Conservation (phyloP, 2,797 vertebrate genomes). For the Vireo griseus region DNA sequence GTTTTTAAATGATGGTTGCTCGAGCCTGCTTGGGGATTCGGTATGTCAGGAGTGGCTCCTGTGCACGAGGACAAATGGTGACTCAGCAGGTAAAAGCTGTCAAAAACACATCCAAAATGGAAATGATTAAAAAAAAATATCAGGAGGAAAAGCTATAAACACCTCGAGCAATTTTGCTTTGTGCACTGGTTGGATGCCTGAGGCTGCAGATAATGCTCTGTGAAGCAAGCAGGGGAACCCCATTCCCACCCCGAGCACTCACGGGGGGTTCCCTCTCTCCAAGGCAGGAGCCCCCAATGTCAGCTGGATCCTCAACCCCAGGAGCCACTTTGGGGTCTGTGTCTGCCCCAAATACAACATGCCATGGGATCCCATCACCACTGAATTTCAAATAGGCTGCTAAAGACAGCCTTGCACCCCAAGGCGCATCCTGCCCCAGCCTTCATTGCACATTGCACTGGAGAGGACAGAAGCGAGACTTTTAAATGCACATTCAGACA, state of each 20-base stretch:
- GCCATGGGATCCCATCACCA: not conserved
- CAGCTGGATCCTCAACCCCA: rapidly evolving
- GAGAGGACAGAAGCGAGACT: not conserved
- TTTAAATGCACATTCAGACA: not conserved
- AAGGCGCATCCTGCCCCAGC: not conserved
- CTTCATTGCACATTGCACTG: rapidly evolving
- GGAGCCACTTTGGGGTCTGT: rapidly evolving
- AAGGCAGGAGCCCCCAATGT: rapidly evolving
- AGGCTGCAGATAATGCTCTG: not conserved
- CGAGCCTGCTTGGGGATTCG: not conserved
- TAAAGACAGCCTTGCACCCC: not conserved
- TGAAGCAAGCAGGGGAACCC: rapidly evolving
- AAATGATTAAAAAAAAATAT: not conserved
- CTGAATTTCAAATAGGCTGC: rapidly evolving
- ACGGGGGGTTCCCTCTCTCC: rapidly evolving
- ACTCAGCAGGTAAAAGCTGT: conserved; percentile 61
- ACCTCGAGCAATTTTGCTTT: not conserved
- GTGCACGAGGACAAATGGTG: not conserved
- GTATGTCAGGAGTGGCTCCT: not conserved
- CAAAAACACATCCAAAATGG: not conserved
- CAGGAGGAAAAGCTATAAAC: not conserved
- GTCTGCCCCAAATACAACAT: rapidly evolving
- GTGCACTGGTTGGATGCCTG: not conserved
- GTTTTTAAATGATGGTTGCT: conserved; percentile 3
- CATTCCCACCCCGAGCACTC: rapidly evolving